Evolutionary conservation across 2,888 invertebrate genomes (phyloP), one percentile per base, ranked within the genome.

Genomic region (Epinotia demarniana): DNA sequence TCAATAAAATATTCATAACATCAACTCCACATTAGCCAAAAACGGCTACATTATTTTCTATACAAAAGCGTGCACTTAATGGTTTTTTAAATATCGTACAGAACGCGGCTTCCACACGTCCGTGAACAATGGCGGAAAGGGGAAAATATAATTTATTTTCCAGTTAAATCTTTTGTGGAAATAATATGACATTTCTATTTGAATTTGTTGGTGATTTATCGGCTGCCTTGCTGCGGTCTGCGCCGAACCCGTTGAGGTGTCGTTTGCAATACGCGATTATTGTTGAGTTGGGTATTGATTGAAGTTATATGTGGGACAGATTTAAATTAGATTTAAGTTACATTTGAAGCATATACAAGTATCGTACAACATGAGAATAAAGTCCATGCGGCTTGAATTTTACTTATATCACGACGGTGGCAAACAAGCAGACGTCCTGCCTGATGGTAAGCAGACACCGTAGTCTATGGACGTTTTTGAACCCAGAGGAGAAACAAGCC

Each of bases 121-220:
- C 86, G 82, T 87, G 92, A 93, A 93, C 93, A 93, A 93, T 90
- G 82, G 87, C 86, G 83, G 86, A 89, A 89, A 89, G 90, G 93
- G 92, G 92, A 90, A 92, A 92, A 90, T 87, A 92, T 93, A 93
- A 94, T 94, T 94, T 94, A 94, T 94, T 94, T 94, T 93, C 92
- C 87, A 93, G 94, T 94, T 94, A 94, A 94, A 94, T 94, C 94
- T 94, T 94, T 94, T 94, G 94, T 94, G 93, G 92, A 92, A 94
- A 93, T 94, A 94, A 94, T 94, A 94, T 94, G 94, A 94, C 94
- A 90, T 94, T 94, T 94, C 94, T 94, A 94, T 94, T 94, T 93
- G 92, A 93, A 93, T 94, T 92, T 91, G 89, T 86, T 88, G 86
- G 86, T 94, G 94, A 94, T 94, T 94, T 94, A 94, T 94, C 89